Evolutionary conservation across 2,888 invertebrate species (phyloP), one percentile per base, ranked within the genome.

Genomic region (Tetramorium bicarinatum): DNA sequence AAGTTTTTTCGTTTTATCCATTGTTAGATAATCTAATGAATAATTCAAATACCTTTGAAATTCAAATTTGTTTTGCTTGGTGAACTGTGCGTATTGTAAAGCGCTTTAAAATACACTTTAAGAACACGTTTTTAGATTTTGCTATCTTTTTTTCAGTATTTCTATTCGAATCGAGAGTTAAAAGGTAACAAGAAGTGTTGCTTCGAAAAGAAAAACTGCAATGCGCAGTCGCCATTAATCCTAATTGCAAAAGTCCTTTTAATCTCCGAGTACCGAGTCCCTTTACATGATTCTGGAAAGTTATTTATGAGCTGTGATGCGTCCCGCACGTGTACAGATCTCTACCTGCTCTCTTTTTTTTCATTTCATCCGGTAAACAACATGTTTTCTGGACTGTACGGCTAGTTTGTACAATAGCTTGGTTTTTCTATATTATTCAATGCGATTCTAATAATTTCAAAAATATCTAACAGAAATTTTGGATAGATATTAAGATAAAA

Each of bases 401-500:
- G 15, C 47, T 47, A 6, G 47, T 21, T 11, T n/a, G 25, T 25
- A 29, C n/a, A 9, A 81, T 18, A 4, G 38, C 6, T 59, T 25
- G 56, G 18, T 47, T 59, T 66, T 52, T 11, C 49, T 9, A 72
- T 49, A 61, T 76, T 59, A 59, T 67, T 81, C 82, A 66, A 84
- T 66, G 56, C 72, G 54, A 82, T 54, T 67, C 3, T 87, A 75
- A 79, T 49, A 38, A 61, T 47, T 47, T 8, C 15, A 44, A 25
- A 7, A 3, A 44, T 44, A 44, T 64, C 13, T 64, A 64, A 41
- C 3, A 34, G 9, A 44, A 44, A 4, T 76, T 82, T 83, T 64
- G 9, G 41, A 59, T 56, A 21, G 21, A 3, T 82, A 25, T 79
- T 77, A 59, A 85, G 76, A 82, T 89, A 86, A 87, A 80, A 74